Conservation (phyloP, 2,113 vertebrate species). For the Rynchops niger region DNA sequence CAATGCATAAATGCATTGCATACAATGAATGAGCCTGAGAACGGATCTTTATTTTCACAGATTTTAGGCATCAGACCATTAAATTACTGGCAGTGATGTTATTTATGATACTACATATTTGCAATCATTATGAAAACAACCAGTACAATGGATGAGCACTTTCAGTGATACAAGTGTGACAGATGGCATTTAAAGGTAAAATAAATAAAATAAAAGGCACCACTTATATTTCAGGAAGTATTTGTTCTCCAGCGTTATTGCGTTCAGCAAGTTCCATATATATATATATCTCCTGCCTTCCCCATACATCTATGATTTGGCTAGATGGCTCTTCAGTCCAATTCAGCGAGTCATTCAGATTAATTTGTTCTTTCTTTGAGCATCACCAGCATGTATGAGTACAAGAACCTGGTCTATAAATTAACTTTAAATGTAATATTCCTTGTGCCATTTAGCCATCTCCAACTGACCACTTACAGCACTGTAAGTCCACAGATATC, state of each 20-base stretch:
- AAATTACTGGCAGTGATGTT: neutral
- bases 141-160: neutral
- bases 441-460: neutral
- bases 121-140: neutral
- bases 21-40: slow-evolving; percentile 30
- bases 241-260: neutral
- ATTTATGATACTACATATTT: neutral
- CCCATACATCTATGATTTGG: neutral
- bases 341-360: neutral
- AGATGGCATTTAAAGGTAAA: neutral
- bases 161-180: neutral
- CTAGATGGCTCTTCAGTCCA: neutral
- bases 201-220: neutral
- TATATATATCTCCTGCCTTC: neutral
- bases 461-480: neutral
- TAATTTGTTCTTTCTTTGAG: neutral
- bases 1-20: neutral
- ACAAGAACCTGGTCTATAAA: neutral
- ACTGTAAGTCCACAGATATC: neutral
- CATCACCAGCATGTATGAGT: neutral
- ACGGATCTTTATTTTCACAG: neutral
- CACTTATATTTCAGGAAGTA: neutral
- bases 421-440: slow-evolving; percentile 6
- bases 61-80: neutral
- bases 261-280: neutral